Evolutionary conservation across 2,888 invertebrate genomes (phyloP).

Genomic region (Mythimna vitellina): DNA sequence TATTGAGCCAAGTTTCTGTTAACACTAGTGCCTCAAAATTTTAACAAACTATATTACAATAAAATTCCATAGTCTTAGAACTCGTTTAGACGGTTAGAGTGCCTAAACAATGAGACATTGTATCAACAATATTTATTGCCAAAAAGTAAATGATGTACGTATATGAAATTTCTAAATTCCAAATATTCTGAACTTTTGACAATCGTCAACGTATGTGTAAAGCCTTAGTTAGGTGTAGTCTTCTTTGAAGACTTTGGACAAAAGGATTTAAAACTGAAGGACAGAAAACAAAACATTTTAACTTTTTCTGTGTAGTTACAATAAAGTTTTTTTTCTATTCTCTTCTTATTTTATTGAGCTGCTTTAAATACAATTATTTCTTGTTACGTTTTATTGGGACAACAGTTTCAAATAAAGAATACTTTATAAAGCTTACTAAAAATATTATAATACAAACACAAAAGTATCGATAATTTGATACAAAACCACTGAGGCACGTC

Average conservation of each 20-base stretch:
- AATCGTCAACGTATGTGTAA: neutral
- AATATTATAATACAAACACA: too few relatives aligned
- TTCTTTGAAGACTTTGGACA: neutral
- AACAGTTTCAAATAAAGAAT: neutral
- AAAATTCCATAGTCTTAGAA: too few relatives aligned
- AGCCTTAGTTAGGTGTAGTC: neutral
- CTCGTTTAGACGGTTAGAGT: neutral
- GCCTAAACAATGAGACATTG: neutral
- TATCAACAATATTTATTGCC: neutral
- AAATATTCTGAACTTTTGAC: neutral
- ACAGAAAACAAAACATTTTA: too few relatives aligned
- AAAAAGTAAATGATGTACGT: neutral
- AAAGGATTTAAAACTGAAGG: too few relatives aligned
- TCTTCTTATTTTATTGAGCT: neutral
- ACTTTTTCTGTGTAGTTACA: too few relatives aligned
- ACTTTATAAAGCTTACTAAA: neutral
- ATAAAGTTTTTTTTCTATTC: too few relatives aligned
- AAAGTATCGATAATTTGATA: constrained; percentile 34
- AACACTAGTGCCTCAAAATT: too few relatives aligned
- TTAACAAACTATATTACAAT: too few relatives aligned
- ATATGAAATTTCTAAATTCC: neutral
- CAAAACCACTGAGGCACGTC: constrained; percentile 65
- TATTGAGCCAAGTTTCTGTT: too few relatives aligned
- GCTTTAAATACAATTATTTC: neutral
- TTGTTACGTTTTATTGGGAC: neutral